Evolutionary conservation across 2,113 vertebrate species (phyloP).

Genomic region (Noctilio leporinus): DNA sequence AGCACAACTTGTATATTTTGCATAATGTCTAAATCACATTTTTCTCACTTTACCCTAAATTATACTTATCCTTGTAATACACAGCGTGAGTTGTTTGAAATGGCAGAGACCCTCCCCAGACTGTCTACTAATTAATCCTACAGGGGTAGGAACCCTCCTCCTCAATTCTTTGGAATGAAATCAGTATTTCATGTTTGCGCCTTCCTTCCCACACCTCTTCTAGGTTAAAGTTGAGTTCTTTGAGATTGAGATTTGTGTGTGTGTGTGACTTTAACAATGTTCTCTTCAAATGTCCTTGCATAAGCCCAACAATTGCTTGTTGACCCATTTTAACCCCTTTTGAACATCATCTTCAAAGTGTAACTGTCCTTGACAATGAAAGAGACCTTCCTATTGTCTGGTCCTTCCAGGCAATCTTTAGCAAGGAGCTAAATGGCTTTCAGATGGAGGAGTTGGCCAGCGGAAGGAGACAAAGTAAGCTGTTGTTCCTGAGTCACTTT

Average conservation of each 20-base stretch:
- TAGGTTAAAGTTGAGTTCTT: constrained; percentile 77
- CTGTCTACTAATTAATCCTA: background rate
- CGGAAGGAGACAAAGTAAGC: constrained; percentile 87
- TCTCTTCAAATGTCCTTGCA: constrained; percentile 81
- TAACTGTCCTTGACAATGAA: constrained; percentile 95
- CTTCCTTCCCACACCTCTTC: constrained; percentile 65
- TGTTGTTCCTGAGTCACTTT: constrained; percentile 87
- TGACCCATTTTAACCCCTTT: constrained; percentile 91
- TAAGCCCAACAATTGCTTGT: constrained; percentile 82
- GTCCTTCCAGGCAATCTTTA: constrained; percentile 85
- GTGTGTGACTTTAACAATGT: constrained; percentile 80
- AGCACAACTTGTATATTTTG: background rate
- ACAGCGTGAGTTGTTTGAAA: background rate
- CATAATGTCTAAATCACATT: background rate
- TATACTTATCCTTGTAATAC: background rate
- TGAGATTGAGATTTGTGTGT: constrained; percentile 60
- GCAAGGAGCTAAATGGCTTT: constrained; percentile 85
- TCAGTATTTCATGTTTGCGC: constrained; percentile 56
- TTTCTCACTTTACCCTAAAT: background rate
- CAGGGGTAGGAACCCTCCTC: background rate
- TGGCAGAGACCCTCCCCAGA: background rate
- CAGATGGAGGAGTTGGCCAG: constrained; percentile 83
- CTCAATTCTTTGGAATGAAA: constrained; percentile 66
- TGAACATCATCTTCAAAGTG: constrained; percentile 90
- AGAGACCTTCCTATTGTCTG: constrained; percentile 86